Percentiles rank a stretch among this genome's conserved stretches.
phyloP scores from a whole-genome alignment of 2,888 invertebrate genomes.

The Eristalis intricaria region DNA sequence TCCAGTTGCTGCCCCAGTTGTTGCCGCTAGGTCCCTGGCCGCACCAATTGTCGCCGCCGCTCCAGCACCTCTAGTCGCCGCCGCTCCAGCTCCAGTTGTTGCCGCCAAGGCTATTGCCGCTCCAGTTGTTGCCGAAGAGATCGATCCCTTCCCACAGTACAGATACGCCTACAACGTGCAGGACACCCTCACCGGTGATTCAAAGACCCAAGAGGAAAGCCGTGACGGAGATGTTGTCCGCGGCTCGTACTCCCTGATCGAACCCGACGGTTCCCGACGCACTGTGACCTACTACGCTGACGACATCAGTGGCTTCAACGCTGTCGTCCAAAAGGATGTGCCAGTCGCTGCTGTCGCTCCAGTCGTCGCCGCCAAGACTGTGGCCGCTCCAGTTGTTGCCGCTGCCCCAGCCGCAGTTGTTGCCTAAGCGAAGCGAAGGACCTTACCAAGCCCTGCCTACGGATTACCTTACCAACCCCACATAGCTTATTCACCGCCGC shows the following conservation, averaged over 20 bases:
- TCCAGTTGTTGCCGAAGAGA: conserved; percentile 77
- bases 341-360: conserved; percentile 81
- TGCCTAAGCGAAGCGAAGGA: conserved; percentile 35
- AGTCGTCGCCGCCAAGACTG: conserved; percentile 77
- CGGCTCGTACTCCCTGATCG: conserved; percentile 82
- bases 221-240: conserved; percentile 82
- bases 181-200: conserved; percentile 82
- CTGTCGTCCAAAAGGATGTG: conserved; percentile 81
- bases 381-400: conserved; percentile 78
- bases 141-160: conserved; percentile 82
- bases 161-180: conserved; percentile 82
- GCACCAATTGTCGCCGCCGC: conserved; percentile 75
- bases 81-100: conserved; percentile 73
- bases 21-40: conserved; percentile 69
- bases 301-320: conserved; percentile 82
- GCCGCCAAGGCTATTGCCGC: conserved; percentile 73
- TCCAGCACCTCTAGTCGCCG: conserved; percentile 61
- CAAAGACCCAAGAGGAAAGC: conserved; percentile 82
- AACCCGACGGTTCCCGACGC: conserved; percentile 82
- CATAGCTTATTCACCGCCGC: conserved; percentile 68
- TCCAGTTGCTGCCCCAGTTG: conserved; percentile 74
- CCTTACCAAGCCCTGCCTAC: conserved; percentile 37
- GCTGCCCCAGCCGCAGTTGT: conserved; percentile 75
- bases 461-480: conserved; percentile 46
- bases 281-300: conserved; percentile 82